These are phyloP conservation scores for Brachyhypopomus gauderio DNA, from an alignment of 2,113 vertebrate genomes.

Conservation along the genomic window DNA sequence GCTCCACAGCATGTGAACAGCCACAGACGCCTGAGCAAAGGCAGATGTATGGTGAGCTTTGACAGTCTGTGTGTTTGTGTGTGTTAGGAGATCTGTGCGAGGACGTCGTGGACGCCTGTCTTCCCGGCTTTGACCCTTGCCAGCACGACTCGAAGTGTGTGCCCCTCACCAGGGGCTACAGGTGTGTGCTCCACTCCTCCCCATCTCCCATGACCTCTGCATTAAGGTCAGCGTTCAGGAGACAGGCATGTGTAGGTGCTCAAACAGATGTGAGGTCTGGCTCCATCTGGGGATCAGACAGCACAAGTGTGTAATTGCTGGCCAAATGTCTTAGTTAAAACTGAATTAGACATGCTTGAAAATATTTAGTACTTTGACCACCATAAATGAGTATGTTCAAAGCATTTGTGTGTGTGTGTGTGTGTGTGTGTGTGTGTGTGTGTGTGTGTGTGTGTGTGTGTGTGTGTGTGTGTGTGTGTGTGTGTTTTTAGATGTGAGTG, in stretches of 20 bases:
- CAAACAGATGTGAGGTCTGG: too few relatives aligned
- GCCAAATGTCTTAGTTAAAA: too few relatives aligned
- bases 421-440: neutral
- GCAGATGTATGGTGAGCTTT: neutral
- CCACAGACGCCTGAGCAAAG: neutral
- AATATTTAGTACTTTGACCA: too few relatives aligned
- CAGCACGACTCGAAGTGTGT: constrained; percentile 91
- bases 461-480: neutral
- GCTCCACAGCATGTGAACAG: constrained; percentile 26
- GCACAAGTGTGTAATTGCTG: too few relatives aligned
- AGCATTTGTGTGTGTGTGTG: neutral
- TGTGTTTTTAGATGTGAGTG: constrained; percentile 86
- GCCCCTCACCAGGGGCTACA: constrained; percentile 79
- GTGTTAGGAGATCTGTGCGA: constrained; percentile 90
- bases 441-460: constrained; percentile 1
- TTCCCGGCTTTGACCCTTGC: constrained; percentile 84
- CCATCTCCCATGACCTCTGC: neutral
- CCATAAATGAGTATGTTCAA: too few relatives aligned
- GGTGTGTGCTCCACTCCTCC: constrained; percentile 70
- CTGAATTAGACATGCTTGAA: too few relatives aligned
- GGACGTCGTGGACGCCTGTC: constrained; percentile 87
- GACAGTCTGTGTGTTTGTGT: constrained; percentile 31
- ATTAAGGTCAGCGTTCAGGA: constrained; percentile 40
- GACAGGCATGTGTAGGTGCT: neutral
- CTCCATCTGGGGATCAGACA: neutral